Evolutionary conservation across 2,113 vertebrate species (phyloP).

Genomic region (Toxostoma redivivum): DNA sequence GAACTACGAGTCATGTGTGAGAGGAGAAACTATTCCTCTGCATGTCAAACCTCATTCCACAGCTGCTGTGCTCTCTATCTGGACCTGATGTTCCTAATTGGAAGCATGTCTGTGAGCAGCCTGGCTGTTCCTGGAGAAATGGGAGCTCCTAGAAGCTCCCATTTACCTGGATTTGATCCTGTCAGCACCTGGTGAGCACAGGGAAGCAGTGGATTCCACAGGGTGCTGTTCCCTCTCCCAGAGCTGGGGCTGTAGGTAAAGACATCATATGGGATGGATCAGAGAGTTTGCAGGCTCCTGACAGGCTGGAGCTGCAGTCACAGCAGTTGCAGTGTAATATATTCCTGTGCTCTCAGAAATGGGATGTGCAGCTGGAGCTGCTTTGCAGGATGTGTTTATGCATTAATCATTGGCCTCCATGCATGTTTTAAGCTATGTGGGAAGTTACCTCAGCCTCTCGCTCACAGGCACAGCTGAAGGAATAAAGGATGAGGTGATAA

Average conservation of each 20-base stretch:
- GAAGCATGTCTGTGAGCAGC: neutral
- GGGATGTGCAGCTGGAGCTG: neutral
- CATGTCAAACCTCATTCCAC: neutral
- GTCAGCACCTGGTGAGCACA: neutral
- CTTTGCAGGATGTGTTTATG: neutral
- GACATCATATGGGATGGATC: fast-evolving
- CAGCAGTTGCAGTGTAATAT: neutral
- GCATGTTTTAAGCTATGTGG: neutral
- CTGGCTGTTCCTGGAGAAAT: neutral
- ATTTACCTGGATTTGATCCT: neutral
- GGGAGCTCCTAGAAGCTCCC: neutral
- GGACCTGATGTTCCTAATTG: neutral
- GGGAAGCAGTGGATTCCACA: neutral
- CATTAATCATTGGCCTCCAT: neutral
- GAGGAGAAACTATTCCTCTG: neutral
- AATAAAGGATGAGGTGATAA: neutral
- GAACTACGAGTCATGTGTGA: neutral
- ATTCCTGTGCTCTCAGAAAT: neutral
- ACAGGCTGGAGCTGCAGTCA: neutral
- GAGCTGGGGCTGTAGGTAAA: fast-evolving
- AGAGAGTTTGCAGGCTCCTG: neutral
- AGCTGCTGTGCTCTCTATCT: neutral
- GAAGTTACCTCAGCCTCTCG: neutral
- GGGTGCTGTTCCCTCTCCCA: fast-evolving
- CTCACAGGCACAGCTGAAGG: neutral